Base-by-base conservation (phyloP, 2,888 invertebrate genomes). In the Torymus aiolomorphi region DNA sequence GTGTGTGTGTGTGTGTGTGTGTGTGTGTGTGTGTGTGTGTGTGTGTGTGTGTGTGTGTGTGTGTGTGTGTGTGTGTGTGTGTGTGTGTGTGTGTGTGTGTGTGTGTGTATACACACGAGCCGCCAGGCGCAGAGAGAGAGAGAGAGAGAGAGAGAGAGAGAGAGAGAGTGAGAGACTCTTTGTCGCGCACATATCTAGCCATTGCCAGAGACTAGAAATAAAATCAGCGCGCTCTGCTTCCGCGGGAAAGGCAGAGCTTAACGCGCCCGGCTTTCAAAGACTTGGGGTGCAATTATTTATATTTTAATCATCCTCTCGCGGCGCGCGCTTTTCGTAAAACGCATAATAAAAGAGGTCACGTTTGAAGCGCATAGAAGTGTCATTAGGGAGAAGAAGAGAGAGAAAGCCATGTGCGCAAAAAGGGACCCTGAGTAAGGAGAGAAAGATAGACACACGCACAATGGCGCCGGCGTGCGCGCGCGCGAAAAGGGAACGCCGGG, bases 281-380 rank as follows among this genome's bases (percentile, higher is more conserved):
- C 18, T n/a, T 14, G 14, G 3, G 18, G 49, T 52, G 73, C 73
- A 73, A 63, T 59, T 78, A 72, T 67, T 78, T 78, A 67, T 78
- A 78, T 67, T 78, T 78, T 72, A 78, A 77, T 61, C 72, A 72
- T 42, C 54, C 59, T n/a, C n/a, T 5, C 8, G 13, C 16, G n/a
- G 31, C 42, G 8, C 14, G 49, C 2, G 62, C 10, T 49, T 42
- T 42, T 42, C 42, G 42, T 14, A 76, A 52, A 65, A 20, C 61
- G 63, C 54, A 66, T 63, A 61, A 66, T 63, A 71, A 78, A 69
- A 66, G 62, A 66, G 69, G 71, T 76, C 52, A 49, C 71, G 49
- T n/a, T 61, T 61, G 49, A 31, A 75, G 31, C 49, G 20, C 18
- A 61, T n/a, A 51, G 18, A 54, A 73, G 74, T 65, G 65, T 74